These are phyloP conservation scores for Patella depressa DNA, from an alignment of 2,888 invertebrate species.

Conservation along the genomic window DNA sequence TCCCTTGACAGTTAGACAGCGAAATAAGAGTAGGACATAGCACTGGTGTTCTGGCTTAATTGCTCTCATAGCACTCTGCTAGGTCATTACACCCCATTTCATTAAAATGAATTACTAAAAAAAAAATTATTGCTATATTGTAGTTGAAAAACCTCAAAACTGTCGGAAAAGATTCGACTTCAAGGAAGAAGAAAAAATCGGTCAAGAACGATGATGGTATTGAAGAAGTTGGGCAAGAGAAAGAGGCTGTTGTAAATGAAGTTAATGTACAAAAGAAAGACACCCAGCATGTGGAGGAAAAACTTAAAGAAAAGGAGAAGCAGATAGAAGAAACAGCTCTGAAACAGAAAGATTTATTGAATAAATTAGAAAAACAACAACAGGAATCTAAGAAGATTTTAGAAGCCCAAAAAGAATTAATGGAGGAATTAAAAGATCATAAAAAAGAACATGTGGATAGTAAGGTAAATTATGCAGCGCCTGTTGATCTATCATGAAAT, in stretches of 20 bases:
- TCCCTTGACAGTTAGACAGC: too few species aligned
- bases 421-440: conserved; percentile 65
- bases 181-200: background rate
- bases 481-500: background rate
- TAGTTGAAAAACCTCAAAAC: background rate
- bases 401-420: conserved; percentile 63
- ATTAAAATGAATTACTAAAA: too few species aligned
- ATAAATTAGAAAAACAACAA: conserved; percentile 59
- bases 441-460: conserved; percentile 43
- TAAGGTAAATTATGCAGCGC: too few species aligned
- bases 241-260: conserved; percentile 11
- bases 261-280: conserved; percentile 22
- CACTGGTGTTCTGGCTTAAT: background rate
- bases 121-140: too few species aligned
- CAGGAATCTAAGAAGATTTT: conserved; percentile 61
- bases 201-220: background rate
- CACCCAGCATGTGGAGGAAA: conserved; percentile 11
- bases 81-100: background rate
- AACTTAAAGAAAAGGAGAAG: conserved; percentile 26
- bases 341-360: conserved; percentile 47
- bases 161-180: background rate
- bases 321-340: conserved; percentile 36
- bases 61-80: background rate
- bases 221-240: conserved; percentile 6
- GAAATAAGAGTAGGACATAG: too few species aligned